These are phyloP conservation scores for Drosophila carrolli DNA, from an alignment of 1,140 invertebrate genomes.

Conservation along the genomic window DNA sequence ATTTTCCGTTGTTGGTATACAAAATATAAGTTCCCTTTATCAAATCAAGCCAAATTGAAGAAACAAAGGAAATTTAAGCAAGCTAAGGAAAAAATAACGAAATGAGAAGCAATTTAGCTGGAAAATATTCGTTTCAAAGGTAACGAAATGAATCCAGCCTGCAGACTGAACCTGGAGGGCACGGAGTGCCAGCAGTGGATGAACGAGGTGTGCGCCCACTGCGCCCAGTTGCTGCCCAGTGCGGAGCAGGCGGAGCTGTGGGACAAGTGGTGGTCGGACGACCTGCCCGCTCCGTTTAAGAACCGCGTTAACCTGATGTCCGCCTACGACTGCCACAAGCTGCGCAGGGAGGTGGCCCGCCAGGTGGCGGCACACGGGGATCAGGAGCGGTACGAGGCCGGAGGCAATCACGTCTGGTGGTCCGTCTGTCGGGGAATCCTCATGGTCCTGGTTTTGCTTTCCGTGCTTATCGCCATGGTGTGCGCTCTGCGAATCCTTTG, in stretches of 20 bases:
- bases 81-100: not conserved
- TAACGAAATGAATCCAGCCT: constrained; percentile 54
- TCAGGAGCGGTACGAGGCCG: not conserved
- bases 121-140: not conserved
- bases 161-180: constrained; percentile 37
- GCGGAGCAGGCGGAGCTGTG: constrained; percentile 41
- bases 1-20: too few species aligned
- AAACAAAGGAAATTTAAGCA: constrained; percentile 1
- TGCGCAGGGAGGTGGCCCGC: constrained; percentile 35
- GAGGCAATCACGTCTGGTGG: not conserved
- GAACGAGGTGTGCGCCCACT: constrained; percentile 38
- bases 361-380: not conserved
- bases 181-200: constrained; percentile 57
- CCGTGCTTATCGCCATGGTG: not conserved
- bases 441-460: not conserved
- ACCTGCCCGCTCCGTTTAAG: constrained; percentile 19
- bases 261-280: constrained; percentile 58
- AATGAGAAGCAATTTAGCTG: not conserved
- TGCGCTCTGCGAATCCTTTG: constrained; percentile 1
- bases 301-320: constrained; percentile 38
- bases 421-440: not conserved
- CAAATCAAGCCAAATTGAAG: not conserved
- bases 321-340: constrained; percentile 48
- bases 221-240: constrained; percentile 29
- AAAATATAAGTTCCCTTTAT: too few species aligned